Evolutionary conservation across 2,797 vertebrate genomes (phyloP).

Genomic region (Philypnodon macrostomus): DNA sequence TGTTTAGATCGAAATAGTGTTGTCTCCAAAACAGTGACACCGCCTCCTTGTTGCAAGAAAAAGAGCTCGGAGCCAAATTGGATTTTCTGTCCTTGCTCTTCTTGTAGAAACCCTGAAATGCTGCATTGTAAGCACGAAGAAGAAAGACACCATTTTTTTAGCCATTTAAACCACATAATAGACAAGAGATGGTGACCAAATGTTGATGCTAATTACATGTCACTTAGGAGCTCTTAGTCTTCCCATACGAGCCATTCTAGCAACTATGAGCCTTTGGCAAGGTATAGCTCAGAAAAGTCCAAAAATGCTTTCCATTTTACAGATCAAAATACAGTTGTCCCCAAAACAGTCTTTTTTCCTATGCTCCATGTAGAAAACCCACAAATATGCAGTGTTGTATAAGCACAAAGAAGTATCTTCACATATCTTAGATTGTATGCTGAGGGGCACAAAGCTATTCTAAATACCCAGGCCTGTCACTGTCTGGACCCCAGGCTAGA

Average conservation of each 20-base stretch:
- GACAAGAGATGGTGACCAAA: too few relatives aligned
- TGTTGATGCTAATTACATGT: too few relatives aligned
- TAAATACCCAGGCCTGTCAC: constrained; percentile 2
- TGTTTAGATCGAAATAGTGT: constrained; percentile 6
- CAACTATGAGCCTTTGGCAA: too few relatives aligned
- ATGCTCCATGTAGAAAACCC: neutral
- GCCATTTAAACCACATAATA: too few relatives aligned
- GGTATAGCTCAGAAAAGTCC: too few relatives aligned
- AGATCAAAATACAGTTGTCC: too few relatives aligned
- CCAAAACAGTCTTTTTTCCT: constrained; percentile 10
- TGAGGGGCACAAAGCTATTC: neutral
- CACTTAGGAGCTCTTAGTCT: too few relatives aligned
- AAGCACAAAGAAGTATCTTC: neutral
- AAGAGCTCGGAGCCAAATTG: constrained; percentile 6
- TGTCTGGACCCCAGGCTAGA: constrained; percentile 4
- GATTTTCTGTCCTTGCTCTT: constrained; percentile 5
- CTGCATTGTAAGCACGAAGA: neutral
- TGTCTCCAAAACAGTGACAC: constrained; percentile 2
- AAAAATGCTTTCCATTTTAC: too few relatives aligned
- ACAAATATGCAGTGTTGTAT: neutral
- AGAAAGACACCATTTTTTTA: too few relatives aligned
- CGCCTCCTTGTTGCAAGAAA: constrained; percentile 1
- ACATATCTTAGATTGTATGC: constrained; percentile 1
- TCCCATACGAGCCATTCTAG: too few relatives aligned
- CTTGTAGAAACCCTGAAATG: constrained; percentile 1